Evolutionary conservation across 2,797 vertebrate species (phyloP).

Genomic region (Coendou prehensilis): DNA sequence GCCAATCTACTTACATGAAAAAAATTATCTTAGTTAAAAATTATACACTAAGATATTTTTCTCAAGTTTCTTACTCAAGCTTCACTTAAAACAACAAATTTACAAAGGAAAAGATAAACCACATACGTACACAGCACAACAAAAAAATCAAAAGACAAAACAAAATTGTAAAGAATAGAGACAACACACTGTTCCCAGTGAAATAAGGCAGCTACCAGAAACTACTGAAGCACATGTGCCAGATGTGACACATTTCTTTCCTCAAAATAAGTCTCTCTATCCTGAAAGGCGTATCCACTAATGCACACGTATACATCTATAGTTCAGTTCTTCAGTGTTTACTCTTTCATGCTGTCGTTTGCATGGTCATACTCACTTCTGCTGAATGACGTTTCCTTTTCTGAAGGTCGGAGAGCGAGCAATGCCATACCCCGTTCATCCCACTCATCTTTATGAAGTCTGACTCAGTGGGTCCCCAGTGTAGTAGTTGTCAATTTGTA

Average conservation of each 20-base stretch:
- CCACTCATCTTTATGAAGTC: not conserved
- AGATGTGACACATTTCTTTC: not conserved
- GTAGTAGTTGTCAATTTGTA: not conserved
- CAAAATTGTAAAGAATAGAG: not conserved
- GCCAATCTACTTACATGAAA: not conserved
- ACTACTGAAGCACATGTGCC: too few relatives aligned
- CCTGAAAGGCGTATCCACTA: not conserved
- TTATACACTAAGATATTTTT: not conserved
- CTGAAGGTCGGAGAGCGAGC: not conserved
- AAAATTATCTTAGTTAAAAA: not conserved
- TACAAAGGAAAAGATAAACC: slow-evolving; percentile 25
- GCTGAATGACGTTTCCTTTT: not conserved
- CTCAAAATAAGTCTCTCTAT: not conserved
- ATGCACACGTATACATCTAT: not conserved
- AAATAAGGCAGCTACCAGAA: not conserved
- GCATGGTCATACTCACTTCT: not conserved
- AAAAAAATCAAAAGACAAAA: not conserved
- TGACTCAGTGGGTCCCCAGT: not conserved
- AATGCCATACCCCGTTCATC: not conserved
- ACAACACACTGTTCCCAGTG: not conserved
- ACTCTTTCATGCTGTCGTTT: not conserved
- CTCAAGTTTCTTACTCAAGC: not conserved
- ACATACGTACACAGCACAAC: not conserved
- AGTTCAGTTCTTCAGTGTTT: not conserved
- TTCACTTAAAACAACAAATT: slow-evolving; percentile 7